phyloP scores from a whole-genome alignment of 2,113 vertebrate genomes.

The Sylvilagus bachmani region DNA sequence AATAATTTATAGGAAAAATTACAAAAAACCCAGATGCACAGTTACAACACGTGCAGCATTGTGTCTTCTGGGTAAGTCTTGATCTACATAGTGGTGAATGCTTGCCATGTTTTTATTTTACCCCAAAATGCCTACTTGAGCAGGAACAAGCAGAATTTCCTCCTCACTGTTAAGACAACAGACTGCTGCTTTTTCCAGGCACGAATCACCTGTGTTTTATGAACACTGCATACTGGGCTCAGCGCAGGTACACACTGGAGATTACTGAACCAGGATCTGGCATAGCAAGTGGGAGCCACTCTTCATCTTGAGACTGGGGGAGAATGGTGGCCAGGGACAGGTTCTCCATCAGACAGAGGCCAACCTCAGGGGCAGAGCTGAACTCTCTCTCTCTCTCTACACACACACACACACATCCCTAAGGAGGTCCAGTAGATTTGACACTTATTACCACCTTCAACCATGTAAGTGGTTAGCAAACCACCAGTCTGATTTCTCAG shows the following conservation, averaged over 20 bases:
- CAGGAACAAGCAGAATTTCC: background rate
- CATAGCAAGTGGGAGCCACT: too few species aligned
- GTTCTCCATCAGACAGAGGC: background rate
- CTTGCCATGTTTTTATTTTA: background rate
- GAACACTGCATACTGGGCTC: accelerated
- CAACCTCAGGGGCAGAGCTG: background rate
- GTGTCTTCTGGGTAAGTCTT: background rate
- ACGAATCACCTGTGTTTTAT: background rate
- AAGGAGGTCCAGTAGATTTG: background rate
- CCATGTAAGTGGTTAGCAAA: background rate
- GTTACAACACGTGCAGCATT: background rate
- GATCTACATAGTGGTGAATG: background rate
- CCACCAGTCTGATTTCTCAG: background rate
- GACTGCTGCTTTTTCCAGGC: background rate
- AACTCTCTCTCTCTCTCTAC: background rate
- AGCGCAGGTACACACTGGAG: background rate
- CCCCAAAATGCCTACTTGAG: background rate
- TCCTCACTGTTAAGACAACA: background rate
- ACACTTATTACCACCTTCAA: background rate
- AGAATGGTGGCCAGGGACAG: background rate
- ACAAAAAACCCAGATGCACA: background rate
- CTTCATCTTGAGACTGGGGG: background rate
- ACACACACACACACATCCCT: background rate
- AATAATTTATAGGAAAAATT: conserved; percentile 26
- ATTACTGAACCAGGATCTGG: background rate